Conservation (phyloP, 1,140 invertebrate genomes). For the Drosophila tristis region DNA sequence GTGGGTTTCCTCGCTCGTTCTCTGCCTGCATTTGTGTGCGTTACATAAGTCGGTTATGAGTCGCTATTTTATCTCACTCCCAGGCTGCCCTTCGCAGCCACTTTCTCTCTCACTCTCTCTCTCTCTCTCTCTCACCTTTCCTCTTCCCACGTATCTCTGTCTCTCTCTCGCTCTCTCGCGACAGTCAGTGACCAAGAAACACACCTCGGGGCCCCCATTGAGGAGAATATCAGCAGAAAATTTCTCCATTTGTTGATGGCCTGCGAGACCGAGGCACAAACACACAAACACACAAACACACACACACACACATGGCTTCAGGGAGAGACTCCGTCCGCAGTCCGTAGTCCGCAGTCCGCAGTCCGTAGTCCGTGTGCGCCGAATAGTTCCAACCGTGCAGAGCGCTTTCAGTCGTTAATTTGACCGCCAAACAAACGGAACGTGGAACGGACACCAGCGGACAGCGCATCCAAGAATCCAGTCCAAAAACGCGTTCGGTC, state of each 20-base stretch:
- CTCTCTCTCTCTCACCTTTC: too few relatives aligned
- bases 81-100: slow-evolving; percentile 15
- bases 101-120: neutral
- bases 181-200: slow-evolving; percentile 9
- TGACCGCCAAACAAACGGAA: slow-evolving; percentile 80
- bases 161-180: neutral
- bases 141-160: too few relatives aligned
- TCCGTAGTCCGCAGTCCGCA: slow-evolving; percentile 3
- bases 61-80: slow-evolving; percentile 19
- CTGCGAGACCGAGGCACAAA: slow-evolving; percentile 1
- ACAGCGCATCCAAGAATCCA: slow-evolving; percentile 6
- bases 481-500: slow-evolving; percentile 41
- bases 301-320: neutral
- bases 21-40: slow-evolving; percentile 60
- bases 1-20: slow-evolving; percentile 18
- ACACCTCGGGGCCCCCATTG: slow-evolving; percentile 47
- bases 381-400: slow-evolving; percentile 4
- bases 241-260: slow-evolving; percentile 36
- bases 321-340: slow-evolving; percentile 1
- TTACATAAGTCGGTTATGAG: slow-evolving; percentile 71
- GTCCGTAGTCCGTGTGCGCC: slow-evolving; percentile 19
- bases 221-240: slow-evolving; percentile 40
- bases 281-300: slow-evolving; percentile 8
- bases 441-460: slow-evolving; percentile 40
- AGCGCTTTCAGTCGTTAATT: slow-evolving; percentile 74